These are phyloP conservation scores for Gracilinanus agilis DNA, from an alignment of 2,113 vertebrate species.

Conservation along the genomic window DNA sequence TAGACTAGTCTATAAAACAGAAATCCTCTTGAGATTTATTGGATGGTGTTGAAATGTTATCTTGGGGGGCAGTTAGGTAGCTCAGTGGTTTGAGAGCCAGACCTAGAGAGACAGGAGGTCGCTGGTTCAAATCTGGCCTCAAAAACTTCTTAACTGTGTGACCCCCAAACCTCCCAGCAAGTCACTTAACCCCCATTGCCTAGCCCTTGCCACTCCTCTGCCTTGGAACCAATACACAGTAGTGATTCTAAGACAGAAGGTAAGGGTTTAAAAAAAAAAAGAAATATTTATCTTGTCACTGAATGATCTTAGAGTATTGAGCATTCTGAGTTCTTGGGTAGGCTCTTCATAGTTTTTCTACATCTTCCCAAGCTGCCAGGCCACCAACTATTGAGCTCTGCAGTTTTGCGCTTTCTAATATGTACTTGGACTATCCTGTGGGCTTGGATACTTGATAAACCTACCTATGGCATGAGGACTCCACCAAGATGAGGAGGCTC, in stretches of 20 bases:
- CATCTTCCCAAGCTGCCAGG: neutral
- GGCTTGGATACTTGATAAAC: neutral
- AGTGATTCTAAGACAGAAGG: too few relatives aligned
- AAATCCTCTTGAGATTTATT: neutral
- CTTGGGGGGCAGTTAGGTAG: too few relatives aligned
- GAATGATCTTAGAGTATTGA: neutral
- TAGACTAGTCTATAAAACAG: neutral
- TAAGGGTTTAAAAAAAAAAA: too few relatives aligned
- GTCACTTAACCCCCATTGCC: too few relatives aligned
- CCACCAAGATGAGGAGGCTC: neutral
- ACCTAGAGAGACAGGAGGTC: too few relatives aligned
- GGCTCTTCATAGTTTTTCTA: neutral
- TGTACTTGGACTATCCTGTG: neutral
- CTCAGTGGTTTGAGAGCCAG: too few relatives aligned
- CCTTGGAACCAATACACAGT: too few relatives aligned
- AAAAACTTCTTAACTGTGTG: too few relatives aligned
- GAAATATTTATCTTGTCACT: neutral
- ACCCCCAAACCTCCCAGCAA: too few relatives aligned
- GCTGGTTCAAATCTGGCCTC: too few relatives aligned
- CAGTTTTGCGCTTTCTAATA: neutral
- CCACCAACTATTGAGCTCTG: neutral
- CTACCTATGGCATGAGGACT: neutral
- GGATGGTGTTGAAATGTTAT: neutral
- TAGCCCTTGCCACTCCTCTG: too few relatives aligned
- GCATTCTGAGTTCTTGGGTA: neutral